phyloP scores from a whole-genome alignment of 2,797 vertebrate genomes.

The Anniella stebbinsi region DNA sequence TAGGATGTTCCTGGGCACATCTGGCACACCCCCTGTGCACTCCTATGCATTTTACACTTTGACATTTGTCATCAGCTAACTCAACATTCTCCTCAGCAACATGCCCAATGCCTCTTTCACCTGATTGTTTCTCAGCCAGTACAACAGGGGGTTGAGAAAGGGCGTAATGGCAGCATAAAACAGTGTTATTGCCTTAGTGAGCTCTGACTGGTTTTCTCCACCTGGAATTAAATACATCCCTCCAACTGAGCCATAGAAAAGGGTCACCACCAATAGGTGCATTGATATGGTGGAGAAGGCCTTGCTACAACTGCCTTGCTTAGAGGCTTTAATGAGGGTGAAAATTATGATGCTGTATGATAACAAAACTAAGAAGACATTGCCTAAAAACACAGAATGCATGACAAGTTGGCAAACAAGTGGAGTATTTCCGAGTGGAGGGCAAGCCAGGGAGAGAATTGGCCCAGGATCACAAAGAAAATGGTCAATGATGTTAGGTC shows the following conservation, averaged over 20 bases:
- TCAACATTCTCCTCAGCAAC: too few species aligned
- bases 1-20: too few species aligned
- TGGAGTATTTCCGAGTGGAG: not conserved
- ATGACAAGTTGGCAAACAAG: constrained; percentile 45
- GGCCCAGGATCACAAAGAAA: constrained; percentile 69
- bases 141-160: not conserved
- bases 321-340: not conserved
- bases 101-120: not conserved
- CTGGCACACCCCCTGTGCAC: too few species aligned
- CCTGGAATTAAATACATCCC: not conserved
- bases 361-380: constrained; percentile 60
- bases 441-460: constrained; percentile 43
- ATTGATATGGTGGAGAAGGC: constrained; percentile 59
- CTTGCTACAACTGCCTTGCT: constrained; percentile 47
- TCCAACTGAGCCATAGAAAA: constrained; percentile 64
- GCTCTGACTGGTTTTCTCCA: not conserved
- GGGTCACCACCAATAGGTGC: constrained; percentile 23
- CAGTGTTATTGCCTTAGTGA: not conserved
- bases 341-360: constrained; percentile 59
- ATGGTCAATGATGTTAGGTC: constrained; percentile 64
- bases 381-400: constrained; percentile 63
- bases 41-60: too few species aligned
- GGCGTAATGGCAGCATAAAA: not conserved
- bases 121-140: not conserved
- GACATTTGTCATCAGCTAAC: too few species aligned